Conservation (phyloP, 2,888 invertebrate species). For the Helicoverpa assulta region DNA sequence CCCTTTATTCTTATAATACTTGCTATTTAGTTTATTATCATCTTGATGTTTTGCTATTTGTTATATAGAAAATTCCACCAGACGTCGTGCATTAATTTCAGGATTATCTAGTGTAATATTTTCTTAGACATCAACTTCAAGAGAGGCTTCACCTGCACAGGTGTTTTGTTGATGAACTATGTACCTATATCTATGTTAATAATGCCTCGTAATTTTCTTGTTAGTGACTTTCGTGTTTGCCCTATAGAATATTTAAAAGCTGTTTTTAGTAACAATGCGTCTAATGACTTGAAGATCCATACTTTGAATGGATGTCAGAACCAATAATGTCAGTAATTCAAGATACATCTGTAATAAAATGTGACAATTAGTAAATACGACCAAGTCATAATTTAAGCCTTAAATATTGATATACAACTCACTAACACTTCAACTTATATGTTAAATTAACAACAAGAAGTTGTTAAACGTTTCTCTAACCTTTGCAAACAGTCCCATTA, state of each 20-base stretch:
- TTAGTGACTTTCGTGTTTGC: conserved; percentile 38
- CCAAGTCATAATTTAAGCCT: conserved; percentile 30
- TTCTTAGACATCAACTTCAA: conserved; percentile 26
- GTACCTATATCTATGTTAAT: conserved; percentile 46
- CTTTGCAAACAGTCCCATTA: conserved; percentile 70
- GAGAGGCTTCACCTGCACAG: conserved; percentile 42
- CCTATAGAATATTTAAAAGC: conserved; percentile 32
- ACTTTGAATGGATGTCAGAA: conserved; percentile 35
- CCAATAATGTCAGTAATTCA: conserved; percentile 35
- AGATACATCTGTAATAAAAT: conserved; percentile 39
- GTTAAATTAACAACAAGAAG: conserved; percentile 55
- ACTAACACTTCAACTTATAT: conserved; percentile 43
- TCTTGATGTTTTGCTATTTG: conserved; percentile 15
- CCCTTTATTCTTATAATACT: conserved; percentile 17
- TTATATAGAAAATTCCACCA: conserved; percentile 17
- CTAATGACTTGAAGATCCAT: conserved; percentile 4
- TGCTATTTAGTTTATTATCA: conserved; percentile 17
- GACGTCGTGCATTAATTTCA: conserved; percentile 15
- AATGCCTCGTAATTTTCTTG: conserved; percentile 57
- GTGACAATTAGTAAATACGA: conserved; percentile 46
- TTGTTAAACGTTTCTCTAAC: conserved; percentile 65
- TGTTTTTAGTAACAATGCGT: conserved; percentile 21
- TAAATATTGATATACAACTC: conserved; percentile 46
- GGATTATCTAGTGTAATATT: conserved; percentile 37
- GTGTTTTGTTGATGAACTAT: conserved; percentile 44